Evolutionary conservation across 2,113 vertebrate species (phyloP).

Genomic region (Poeciliopsis prolifica): DNA sequence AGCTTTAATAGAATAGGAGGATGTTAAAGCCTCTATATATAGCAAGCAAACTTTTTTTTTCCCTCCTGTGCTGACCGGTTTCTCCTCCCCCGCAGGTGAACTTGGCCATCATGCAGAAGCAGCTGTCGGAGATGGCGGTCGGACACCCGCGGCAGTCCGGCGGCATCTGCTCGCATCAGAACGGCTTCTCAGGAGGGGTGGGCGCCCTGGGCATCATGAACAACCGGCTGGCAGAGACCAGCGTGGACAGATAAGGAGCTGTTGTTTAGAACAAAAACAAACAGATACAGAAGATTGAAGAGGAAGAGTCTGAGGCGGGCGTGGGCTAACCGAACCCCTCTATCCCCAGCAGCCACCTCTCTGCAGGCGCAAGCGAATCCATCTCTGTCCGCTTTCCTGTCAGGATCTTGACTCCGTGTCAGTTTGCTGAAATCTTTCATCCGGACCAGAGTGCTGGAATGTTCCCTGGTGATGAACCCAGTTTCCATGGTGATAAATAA

Average conservation of each 20-base stretch:
- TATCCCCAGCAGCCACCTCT: background rate
- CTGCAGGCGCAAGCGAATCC: background rate
- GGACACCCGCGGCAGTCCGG: conserved; percentile 82
- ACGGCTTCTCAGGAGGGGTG: conserved; percentile 92
- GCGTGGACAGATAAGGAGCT: conserved; percentile 85
- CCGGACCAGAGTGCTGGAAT: conserved; percentile 53
- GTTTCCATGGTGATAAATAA: conserved; percentile 73
- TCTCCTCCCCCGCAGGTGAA: conserved; percentile 76
- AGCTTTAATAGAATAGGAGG: background rate
- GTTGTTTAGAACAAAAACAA: background rate
- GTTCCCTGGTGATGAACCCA: conserved; percentile 29
- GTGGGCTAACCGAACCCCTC: background rate
- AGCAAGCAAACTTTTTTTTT: background rate
- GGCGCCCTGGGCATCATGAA: conserved; percentile 97
- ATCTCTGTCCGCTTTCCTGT: conserved; percentile 12
- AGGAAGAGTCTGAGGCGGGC: background rate
- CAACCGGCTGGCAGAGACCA: conserved; percentile 94
- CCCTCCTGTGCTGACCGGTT: conserved; percentile 2
- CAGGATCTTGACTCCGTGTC: conserved; percentile 25
- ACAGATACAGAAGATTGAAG: conserved; percentile 10
- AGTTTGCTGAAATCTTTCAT: conserved; percentile 50
- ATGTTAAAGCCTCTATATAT: rapidly evolving
- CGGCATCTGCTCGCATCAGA: conserved; percentile 77
- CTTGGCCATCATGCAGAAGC: conserved; percentile 94
- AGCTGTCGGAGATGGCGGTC: conserved; percentile 90